Conservation (phyloP, 2,888 invertebrate genomes). For the Actias luna region DNA sequence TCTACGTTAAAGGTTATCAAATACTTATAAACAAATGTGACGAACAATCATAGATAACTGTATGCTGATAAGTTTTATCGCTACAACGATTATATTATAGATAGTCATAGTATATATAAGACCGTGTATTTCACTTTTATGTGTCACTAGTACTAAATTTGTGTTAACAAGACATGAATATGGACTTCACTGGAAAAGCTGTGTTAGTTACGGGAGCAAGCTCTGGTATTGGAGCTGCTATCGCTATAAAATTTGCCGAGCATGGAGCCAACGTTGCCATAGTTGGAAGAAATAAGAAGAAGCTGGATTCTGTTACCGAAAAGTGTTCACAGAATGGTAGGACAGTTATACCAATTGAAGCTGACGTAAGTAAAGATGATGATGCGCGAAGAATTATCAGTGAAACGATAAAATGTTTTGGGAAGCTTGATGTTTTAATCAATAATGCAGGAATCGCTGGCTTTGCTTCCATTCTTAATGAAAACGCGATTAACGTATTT, state of each 20-base stretch:
- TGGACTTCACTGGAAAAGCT: conserved; percentile 29
- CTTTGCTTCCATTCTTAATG: conserved; percentile 70
- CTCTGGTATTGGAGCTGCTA: conserved; percentile 39
- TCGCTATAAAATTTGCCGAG: conserved; percentile 29
- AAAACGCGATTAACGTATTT: conserved; percentile 34
- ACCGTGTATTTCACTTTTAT: not conserved
- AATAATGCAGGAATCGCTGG: conserved; percentile 62
- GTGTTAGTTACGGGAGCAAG: conserved; percentile 39
- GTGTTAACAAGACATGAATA: not conserved
- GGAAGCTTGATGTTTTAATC: conserved; percentile 85
- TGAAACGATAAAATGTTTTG: conserved; percentile 83
- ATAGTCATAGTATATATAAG: not conserved
- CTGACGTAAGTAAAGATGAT: conserved; percentile 20
- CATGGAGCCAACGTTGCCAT: conserved; percentile 34
- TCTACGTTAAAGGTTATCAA: too few relatives aligned
- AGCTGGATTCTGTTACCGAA: conserved; percentile 31
- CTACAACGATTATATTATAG: not conserved
- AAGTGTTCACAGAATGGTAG: conserved; percentile 24
- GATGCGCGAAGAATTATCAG: conserved; percentile 64
- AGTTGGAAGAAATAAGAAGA: conserved; percentile 36
- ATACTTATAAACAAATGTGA: too few relatives aligned
- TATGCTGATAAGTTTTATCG: not conserved
- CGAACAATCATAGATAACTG: not conserved
- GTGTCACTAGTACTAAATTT: not conserved
- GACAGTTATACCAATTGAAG: not conserved